Evolutionary conservation across 2,888 invertebrate species (phyloP).

Genomic region (Allacma fusca): DNA sequence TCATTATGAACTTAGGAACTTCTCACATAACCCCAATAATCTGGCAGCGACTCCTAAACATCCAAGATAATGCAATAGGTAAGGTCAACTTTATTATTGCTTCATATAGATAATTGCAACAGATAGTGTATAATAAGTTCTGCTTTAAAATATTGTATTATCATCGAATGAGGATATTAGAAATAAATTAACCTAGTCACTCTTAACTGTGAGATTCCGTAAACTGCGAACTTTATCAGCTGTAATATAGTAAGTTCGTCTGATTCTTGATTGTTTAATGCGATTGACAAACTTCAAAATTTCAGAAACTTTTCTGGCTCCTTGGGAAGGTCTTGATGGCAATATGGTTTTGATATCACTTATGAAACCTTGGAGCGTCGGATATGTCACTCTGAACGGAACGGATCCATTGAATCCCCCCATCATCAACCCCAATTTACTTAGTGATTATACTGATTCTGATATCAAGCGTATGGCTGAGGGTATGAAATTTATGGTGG

Average conservation of each 20-base stretch:
- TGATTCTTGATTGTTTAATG: no score
- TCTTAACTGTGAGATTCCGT: no score
- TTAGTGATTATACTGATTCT: slow-evolving; percentile 32
- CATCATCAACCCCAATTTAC: slow-evolving; percentile 50
- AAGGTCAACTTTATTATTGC: slow-evolving; percentile 17
- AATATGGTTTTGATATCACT: slow-evolving; percentile 29
- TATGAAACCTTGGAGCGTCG: slow-evolving; percentile 40
- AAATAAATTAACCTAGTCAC: no score
- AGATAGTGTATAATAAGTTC: no score
- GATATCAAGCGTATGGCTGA: slow-evolving; percentile 50
- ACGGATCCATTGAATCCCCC: slow-evolving; percentile 48
- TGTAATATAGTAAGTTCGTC: no score
- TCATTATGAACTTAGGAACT: slow-evolving; percentile 46
- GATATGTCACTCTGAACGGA: slow-evolving; percentile 47
- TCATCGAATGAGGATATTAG: no score
- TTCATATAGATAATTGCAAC: no score
- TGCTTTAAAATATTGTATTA: no score
- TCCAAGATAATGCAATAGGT: slow-evolving; percentile 36
- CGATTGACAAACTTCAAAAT: no score
- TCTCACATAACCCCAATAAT: slow-evolving; percentile 36
- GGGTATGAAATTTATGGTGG: slow-evolving; percentile 63
- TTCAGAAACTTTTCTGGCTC: no score
- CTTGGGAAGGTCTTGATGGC: slow-evolving; percentile 45
- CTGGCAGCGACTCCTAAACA: slow-evolving; percentile 35
- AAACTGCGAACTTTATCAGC: no score